phyloP scores from a whole-genome alignment of 2,888 invertebrate species.

The Saturnia japonica region DNA sequence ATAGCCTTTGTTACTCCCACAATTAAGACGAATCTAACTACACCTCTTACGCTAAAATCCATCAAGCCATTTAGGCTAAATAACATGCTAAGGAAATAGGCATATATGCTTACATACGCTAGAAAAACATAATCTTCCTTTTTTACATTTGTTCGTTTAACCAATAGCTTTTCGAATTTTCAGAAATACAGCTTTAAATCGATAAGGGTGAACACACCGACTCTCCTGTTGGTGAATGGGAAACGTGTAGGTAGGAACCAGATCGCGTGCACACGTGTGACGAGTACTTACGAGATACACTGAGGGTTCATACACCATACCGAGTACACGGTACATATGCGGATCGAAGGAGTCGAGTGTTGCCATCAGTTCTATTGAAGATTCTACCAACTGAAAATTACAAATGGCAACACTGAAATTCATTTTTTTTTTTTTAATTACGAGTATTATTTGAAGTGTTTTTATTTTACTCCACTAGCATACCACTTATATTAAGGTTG shows the following conservation, averaged over 20 bases:
- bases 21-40: too few species aligned
- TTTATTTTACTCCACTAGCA: not conserved
- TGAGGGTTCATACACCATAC: conserved; percentile 41
- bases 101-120: too few species aligned
- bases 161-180: not conserved
- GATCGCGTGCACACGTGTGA: conserved; percentile 84
- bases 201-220: conserved; percentile 90
- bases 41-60: too few species aligned
- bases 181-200: conserved; percentile 88
- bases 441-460: not conserved
- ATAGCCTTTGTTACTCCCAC: too few species aligned
- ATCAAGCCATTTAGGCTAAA: too few species aligned
- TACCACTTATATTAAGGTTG: not conserved
- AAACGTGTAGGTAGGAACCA: conserved; percentile 85
- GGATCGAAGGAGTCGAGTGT: not conserved
- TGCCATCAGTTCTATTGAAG: not conserved
- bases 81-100: too few species aligned
- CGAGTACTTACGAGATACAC: conserved; percentile 84
- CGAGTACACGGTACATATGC: not conserved
- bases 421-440: not conserved
- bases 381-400: not conserved
- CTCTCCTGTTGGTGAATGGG: conserved; percentile 88
- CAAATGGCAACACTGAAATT: not conserved
- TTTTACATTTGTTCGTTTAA: too few species aligned
- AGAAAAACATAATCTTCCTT: too few species aligned